Conservation (phyloP, 2,888 invertebrate species). For the Lycia hirtaria region DNA sequence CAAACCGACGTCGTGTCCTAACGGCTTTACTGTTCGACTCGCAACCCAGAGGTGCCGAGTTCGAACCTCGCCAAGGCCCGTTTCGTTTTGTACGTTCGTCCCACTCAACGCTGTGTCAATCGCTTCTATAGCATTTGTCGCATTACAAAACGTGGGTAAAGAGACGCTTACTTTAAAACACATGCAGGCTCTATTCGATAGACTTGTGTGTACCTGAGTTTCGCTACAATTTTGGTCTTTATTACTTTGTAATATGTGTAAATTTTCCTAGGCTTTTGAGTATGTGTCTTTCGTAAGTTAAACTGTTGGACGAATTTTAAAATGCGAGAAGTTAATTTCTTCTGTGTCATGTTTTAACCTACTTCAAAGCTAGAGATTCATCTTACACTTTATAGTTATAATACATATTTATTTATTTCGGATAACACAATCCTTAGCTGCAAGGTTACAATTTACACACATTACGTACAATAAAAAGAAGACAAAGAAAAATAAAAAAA, state of each 20-base stretch:
- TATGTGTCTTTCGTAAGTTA: too few species aligned
- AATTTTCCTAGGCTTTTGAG: neutral
- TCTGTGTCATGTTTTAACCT: too few species aligned
- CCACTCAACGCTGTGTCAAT: constrained; percentile 70
- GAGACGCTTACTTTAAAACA: constrained; percentile 69
- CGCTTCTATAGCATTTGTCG: constrained; percentile 51
- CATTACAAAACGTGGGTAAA: constrained; percentile 61
- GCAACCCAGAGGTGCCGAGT: constrained; percentile 21
- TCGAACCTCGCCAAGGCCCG: constrained; percentile 21
- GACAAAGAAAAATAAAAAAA: too few species aligned
- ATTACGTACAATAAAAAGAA: too few species aligned
- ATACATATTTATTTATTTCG: too few species aligned
- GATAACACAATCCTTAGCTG: too few species aligned
- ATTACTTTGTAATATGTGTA: neutral
- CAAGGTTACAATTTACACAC: too few species aligned
- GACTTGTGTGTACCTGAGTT: constrained; percentile 73
- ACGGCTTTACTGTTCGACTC: constrained; percentile 9
- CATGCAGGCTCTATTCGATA: constrained; percentile 63
- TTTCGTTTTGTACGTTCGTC: constrained; percentile 26
- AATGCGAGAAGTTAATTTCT: too few species aligned
- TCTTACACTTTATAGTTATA: too few species aligned
- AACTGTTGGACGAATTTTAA: too few species aligned
- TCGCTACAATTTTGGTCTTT: constrained; percentile 54
- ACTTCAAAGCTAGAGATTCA: too few species aligned
- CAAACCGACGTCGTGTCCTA: neutral